These are phyloP conservation scores for Bubo bubo DNA, from an alignment of 2,113 vertebrate species.

Conservation along the genomic window DNA sequence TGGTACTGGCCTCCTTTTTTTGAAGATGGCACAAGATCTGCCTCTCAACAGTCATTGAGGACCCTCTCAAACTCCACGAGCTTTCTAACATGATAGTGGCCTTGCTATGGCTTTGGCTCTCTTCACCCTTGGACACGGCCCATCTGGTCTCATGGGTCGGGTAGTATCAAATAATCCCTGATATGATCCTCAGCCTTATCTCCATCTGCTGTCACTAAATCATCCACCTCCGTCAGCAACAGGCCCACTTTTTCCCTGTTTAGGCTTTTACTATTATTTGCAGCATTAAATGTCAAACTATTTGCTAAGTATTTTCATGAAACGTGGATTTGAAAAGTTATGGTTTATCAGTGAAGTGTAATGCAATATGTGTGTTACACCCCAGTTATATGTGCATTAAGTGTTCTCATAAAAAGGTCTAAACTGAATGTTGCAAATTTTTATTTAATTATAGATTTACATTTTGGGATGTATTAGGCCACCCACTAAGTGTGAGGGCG, in stretches of 20 bases:
- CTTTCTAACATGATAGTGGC: not conserved
- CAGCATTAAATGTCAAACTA: not conserved
- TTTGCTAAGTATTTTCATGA: not conserved
- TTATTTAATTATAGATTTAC: conserved; percentile 16
- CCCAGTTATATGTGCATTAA: not conserved
- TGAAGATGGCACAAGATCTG: not conserved
- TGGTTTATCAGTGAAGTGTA: not conserved
- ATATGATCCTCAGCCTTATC: not conserved
- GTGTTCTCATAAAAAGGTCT: not conserved
- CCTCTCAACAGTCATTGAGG: not conserved
- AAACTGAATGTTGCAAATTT: not conserved
- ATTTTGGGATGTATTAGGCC: conserved; percentile 4
- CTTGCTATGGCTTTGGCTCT: not conserved
- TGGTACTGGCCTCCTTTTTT: not conserved
- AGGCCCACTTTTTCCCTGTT: not conserved
- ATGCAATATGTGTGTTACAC: not conserved
- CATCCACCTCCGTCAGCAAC: not conserved
- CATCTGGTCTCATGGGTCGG: not conserved
- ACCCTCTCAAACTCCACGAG: rapidly evolving
- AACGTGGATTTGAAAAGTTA: not conserved
- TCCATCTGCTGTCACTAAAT: not conserved
- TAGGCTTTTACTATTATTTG: not conserved
- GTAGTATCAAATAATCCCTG: not conserved
- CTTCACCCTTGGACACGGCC: not conserved
- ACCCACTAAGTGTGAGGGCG: not conserved